Percentiles rank a stretch among this genome's conserved stretches.
These are phyloP conservation scores for Plumapathes pennacea DNA, from an alignment of 92 coral and sea anemone genomes.

Conservation along the genomic window DNA sequence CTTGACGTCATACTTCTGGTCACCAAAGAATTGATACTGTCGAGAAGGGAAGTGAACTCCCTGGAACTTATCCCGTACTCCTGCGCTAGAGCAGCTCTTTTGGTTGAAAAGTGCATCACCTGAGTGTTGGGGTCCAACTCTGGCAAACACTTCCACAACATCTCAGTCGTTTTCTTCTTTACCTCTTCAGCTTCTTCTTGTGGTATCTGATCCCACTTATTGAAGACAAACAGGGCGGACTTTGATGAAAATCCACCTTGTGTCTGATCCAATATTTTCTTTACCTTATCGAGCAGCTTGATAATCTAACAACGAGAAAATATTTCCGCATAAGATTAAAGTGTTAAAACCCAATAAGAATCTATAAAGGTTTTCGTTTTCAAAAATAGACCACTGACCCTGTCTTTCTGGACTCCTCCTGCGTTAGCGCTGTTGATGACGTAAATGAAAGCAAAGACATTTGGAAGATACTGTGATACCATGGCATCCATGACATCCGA, in stretches of 20 bases:
- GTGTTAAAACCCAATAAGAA: too few relatives aligned
- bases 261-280: slow-evolving; percentile 2
- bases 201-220: slow-evolving; percentile 49
- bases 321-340: too few relatives aligned
- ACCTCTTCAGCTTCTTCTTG: slow-evolving; percentile 13
- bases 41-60: slow-evolving; percentile 17
- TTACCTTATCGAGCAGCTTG: slow-evolving; percentile 21
- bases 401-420: slow-evolving; percentile 48
- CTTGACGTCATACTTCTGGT: slow-evolving; percentile 25
- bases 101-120: slow-evolving; percentile 40
- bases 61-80: slow-evolving; percentile 4
- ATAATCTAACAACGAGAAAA: slow-evolving; percentile 13
- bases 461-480: slow-evolving; percentile 24
- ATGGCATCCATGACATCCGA: slow-evolving; percentile 27
- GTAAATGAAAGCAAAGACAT: slow-evolving; percentile 41
- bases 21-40: slow-evolving; percentile 15
- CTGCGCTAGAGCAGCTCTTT: slow-evolving; percentile 10
- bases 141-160: slow-evolving; percentile 38
- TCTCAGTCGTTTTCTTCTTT: slow-evolving; percentile 5
- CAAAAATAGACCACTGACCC: slow-evolving; percentile 36
- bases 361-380: too few relatives aligned
- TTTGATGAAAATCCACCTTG: slow-evolving; percentile 13
- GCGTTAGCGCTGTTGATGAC: slow-evolving; percentile 38
- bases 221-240: slow-evolving; percentile 47
- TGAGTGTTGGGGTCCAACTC: slow-evolving; percentile 20